Conservation (phyloP, 2,113 vertebrate species). For the Suricata suricatta region DNA sequence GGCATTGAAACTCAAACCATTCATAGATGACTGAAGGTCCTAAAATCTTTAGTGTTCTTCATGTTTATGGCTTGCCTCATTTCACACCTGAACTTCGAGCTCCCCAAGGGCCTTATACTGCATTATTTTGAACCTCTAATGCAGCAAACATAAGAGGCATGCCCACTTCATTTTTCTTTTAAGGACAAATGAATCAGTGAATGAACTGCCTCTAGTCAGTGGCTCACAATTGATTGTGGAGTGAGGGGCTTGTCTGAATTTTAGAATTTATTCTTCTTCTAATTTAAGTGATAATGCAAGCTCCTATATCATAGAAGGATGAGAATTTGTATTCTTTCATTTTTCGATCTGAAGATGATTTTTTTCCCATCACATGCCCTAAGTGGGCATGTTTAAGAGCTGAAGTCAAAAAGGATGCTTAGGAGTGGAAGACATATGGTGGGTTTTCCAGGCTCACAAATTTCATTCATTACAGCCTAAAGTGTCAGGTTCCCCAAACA, state of each 20-base stretch:
- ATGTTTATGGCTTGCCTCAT: neutral
- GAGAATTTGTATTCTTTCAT: neutral
- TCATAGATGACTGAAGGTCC: neutral
- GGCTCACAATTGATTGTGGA: neutral
- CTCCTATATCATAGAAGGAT: neutral
- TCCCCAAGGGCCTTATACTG: neutral
- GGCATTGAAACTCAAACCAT: neutral
- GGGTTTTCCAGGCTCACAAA: neutral
- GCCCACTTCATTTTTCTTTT: neutral
- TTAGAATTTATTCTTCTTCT: neutral
- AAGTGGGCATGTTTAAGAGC: neutral
- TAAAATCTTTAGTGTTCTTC: neutral
- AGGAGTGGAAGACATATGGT: neutral
- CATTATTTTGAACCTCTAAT: neutral
- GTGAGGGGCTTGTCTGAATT: neutral
- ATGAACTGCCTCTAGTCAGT: neutral
- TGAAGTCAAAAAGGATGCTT: neutral
- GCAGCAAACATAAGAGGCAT: neutral
- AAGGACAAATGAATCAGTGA: neutral
- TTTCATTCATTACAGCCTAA: neutral
- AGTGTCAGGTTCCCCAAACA: slow-evolving; percentile 19
- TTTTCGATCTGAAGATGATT: neutral
- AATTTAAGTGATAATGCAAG: neutral
- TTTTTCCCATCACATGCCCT: neutral
- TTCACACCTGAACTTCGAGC: neutral